Conservation (phyloP, 2,888 invertebrate species). For the Amblyjoppa fuscipennis region DNA sequence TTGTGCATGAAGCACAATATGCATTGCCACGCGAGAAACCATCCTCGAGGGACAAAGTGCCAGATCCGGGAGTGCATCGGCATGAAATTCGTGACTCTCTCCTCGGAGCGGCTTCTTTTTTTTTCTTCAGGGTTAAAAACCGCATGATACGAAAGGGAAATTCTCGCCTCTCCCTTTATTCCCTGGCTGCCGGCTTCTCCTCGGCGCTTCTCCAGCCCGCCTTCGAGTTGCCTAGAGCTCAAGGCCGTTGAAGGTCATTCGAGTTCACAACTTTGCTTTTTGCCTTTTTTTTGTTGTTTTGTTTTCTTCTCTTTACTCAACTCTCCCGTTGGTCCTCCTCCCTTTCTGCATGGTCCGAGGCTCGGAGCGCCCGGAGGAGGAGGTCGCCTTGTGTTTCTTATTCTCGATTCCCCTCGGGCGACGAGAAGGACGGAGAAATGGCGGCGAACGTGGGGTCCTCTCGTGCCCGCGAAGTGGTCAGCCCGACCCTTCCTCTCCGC, state of each 20-base stretch:
- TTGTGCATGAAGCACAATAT: neutral
- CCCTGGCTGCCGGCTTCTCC: slow-evolving; percentile 51
- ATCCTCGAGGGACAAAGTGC: slow-evolving; percentile 45
- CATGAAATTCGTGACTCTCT: slow-evolving; percentile 43
- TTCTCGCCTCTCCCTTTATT: slow-evolving; percentile 57
- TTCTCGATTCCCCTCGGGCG: slow-evolving; percentile 58
- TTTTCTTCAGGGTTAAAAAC: slow-evolving; percentile 65
- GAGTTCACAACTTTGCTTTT: slow-evolving; percentile 73
- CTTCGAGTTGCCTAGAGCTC: slow-evolving; percentile 72
- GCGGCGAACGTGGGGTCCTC: slow-evolving; percentile 65
- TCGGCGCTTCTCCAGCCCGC: slow-evolving; percentile 43
- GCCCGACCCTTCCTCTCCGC: slow-evolving; percentile 65
- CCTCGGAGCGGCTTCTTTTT: slow-evolving; percentile 55
- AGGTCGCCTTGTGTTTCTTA: slow-evolving; percentile 60
- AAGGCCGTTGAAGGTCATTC: slow-evolving; percentile 78
- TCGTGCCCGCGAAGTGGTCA: slow-evolving; percentile 73
- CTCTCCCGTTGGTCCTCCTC: slow-evolving; percentile 64
- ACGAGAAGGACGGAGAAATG: slow-evolving; percentile 54
- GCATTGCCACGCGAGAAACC: neutral
- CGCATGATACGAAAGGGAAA: slow-evolving; percentile 73
- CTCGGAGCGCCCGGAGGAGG: slow-evolving; percentile 42
- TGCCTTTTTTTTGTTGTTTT: slow-evolving; percentile 49
- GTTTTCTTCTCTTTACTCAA: slow-evolving; percentile 59
- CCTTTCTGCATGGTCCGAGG: slow-evolving; percentile 56
- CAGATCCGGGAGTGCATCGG: slow-evolving; percentile 63